These are phyloP conservation scores for Syngnathoides biaculeatus DNA, from an alignment of 2,113 vertebrate genomes.

Conservation along the genomic window DNA sequence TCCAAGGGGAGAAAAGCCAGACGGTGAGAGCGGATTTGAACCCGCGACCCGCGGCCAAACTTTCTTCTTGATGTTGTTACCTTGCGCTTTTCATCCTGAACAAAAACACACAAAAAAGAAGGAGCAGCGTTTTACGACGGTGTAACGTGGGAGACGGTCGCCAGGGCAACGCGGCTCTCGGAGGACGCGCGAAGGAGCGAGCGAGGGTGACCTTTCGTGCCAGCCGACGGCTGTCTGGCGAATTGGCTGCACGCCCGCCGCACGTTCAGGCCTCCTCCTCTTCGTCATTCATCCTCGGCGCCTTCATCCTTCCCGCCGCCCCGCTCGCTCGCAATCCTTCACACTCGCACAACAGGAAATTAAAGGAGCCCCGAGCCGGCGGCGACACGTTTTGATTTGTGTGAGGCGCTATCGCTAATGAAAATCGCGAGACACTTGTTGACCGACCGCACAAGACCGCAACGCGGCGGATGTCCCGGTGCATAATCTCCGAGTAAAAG, in stretches of 20 bases:
- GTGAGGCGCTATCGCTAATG: constrained; percentile 59
- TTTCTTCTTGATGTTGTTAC: no score
- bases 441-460: constrained; percentile 33
- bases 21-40: no score
- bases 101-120: no score
- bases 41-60: no score
- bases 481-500: neutral
- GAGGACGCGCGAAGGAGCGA: constrained; percentile 13
- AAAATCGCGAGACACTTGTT: constrained; percentile 58
- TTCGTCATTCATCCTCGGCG: constrained; percentile 16
- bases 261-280: constrained; percentile 11
- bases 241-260: constrained; percentile 1
- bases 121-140: constrained; percentile 14
- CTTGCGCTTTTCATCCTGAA: no score
- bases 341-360: constrained; percentile 66
- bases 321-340: constrained; percentile 55
- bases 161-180: constrained; percentile 4
- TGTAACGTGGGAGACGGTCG: constrained; percentile 22
- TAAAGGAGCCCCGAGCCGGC: constrained; percentile 50
- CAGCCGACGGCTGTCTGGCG: constrained; percentile 10
- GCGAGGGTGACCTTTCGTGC: constrained; percentile 31
- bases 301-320: constrained; percentile 61
- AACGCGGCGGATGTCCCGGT: neutral
- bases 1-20: no score
- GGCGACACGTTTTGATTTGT: constrained; percentile 54